Conservation (phyloP, 1,140 invertebrate species). For the Euglossa dilemma region DNA sequence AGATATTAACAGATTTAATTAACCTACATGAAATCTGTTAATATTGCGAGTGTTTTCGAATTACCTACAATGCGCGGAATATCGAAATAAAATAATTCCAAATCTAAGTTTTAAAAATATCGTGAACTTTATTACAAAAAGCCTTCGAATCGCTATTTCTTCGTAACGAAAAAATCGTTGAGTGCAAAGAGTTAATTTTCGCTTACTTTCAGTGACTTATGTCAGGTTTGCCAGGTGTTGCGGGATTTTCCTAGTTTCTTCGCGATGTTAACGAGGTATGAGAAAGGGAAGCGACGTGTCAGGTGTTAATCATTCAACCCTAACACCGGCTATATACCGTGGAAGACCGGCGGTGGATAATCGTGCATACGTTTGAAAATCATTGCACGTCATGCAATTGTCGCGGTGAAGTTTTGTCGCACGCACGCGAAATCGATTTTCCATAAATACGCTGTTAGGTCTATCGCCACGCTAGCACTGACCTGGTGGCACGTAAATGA, state of each 20-base stretch:
- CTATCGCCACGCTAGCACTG: background rate
- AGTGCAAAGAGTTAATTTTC: too few relatives aligned
- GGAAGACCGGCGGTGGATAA: background rate
- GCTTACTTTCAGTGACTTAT: too few relatives aligned
- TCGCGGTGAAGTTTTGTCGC: background rate
- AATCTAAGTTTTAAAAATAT: too few relatives aligned
- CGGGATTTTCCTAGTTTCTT: background rate
- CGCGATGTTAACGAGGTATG: constrained; percentile 11
- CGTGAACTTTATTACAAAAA: too few relatives aligned
- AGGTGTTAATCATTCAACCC: constrained; percentile 19
- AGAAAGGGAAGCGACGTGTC: constrained; percentile 4
- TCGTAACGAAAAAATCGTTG: too few relatives aligned
- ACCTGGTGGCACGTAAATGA: background rate
- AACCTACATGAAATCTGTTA: too few relatives aligned
- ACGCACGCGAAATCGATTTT: constrained; percentile 16
- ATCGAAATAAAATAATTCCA: too few relatives aligned
- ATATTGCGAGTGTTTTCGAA: too few relatives aligned
- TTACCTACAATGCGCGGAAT: too few relatives aligned
- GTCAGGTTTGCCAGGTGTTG: too few relatives aligned
- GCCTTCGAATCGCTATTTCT: too few relatives aligned
- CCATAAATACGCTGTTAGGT: background rate
- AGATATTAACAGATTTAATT: too few relatives aligned
- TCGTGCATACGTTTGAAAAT: constrained; percentile 1
- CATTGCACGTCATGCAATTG: constrained; percentile 9
- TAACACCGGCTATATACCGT: background rate